These are phyloP conservation scores for Vulpes ferrilata DNA, from an alignment of 2,113 vertebrate genomes.

Conservation along the genomic window DNA sequence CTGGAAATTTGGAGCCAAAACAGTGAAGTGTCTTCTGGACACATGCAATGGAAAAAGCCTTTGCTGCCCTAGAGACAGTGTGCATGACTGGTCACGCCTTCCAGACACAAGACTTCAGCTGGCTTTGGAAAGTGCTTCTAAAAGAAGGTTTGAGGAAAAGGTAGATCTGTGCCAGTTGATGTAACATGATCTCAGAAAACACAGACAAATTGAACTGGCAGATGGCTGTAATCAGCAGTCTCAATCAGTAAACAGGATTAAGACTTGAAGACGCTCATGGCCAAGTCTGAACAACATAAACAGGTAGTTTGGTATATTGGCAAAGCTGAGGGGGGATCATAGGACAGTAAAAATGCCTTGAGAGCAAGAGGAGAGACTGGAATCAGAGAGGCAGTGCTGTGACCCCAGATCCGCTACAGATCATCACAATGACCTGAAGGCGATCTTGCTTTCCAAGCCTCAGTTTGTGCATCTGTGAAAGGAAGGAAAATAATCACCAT, in stretches of 20 bases:
- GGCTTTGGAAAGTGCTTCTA: neutral
- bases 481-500: neutral
- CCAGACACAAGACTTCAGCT: neutral
- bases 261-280: neutral
- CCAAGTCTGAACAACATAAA: neutral
- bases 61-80: neutral
- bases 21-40: neutral
- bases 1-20: neutral
- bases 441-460: neutral
- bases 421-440: neutral
- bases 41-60: rapidly evolving
- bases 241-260: neutral
- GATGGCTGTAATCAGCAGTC: neutral
- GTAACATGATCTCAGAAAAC: neutral
- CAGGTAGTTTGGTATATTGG: neutral
- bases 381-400: neutral
- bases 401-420: too few species aligned
- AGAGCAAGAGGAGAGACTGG: neutral
- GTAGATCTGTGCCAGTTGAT: neutral
- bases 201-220: neutral
- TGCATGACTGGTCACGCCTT: rapidly evolving
- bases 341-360: too few species aligned
- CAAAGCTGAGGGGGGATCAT: rapidly evolving
- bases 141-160: neutral
- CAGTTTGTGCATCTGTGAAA: neutral